Percentiles rank a stretch among this genome's conserved stretches.
Conservation (phyloP, 2,797 vertebrate genomes). For the Leuciscus waleckii region DNA sequence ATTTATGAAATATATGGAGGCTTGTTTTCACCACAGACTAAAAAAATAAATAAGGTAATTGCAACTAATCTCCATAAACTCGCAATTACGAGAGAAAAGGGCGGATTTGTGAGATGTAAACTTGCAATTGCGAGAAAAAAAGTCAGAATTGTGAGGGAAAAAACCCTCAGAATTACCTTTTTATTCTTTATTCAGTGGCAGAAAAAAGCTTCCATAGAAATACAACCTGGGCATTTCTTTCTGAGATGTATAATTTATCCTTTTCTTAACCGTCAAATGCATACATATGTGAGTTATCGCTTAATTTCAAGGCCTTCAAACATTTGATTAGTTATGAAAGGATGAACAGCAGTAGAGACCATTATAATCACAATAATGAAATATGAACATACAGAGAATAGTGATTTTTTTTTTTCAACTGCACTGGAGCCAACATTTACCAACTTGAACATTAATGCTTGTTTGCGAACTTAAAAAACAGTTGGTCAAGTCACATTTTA, state of each 20-base stretch:
- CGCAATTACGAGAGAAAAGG: too few species aligned
- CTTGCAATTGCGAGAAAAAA: too few species aligned
- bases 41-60: too few species aligned
- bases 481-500: slow-evolving; percentile 57
- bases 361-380: background rate
- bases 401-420: background rate
- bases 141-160: too few species aligned
- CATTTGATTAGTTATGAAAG: background rate
- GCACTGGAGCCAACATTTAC: slow-evolving; percentile 7
- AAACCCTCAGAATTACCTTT: background rate
- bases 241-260: background rate
- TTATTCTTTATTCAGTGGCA: background rate
- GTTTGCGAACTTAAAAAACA: slow-evolving; percentile 19
- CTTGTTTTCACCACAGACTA: background rate
- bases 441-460: background rate
- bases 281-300: background rate
- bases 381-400: background rate
- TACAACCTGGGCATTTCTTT: background rate
- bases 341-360: background rate
- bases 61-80: too few species aligned
- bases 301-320: background rate
- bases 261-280: background rate
- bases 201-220: background rate
- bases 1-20: background rate
- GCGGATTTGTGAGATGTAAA: too few species aligned